These are phyloP conservation scores for Chaenodraco wilsoni DNA, from an alignment of 2,797 vertebrate species.

Conservation along the genomic window DNA sequence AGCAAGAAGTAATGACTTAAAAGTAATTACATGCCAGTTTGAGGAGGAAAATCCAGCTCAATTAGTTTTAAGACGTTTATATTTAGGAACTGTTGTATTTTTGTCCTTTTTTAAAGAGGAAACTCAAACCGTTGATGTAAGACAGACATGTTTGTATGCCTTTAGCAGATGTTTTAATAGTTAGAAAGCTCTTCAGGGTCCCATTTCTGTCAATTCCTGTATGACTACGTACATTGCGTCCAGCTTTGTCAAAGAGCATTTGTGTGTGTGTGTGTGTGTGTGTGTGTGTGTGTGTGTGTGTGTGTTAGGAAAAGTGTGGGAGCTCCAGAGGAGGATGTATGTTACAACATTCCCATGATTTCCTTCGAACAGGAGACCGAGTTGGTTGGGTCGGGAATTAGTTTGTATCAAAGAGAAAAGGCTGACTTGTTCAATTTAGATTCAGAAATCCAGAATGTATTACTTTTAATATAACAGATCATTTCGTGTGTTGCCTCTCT, in stretches of 20 bases:
- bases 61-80: slow-evolving; percentile 7
- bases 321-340: slow-evolving; percentile 58
- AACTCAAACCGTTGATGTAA: too few species aligned
- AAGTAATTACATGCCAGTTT: slow-evolving; percentile 30
- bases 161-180: slow-evolving; percentile 4
- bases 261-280: slow-evolving; percentile 14
- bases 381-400: slow-evolving; percentile 5
- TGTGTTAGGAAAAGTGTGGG: slow-evolving; percentile 49
- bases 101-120: slow-evolving; percentile 1
- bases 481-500: background rate
- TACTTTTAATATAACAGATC: background rate
- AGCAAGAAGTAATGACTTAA: slow-evolving; percentile 17
- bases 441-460: background rate
- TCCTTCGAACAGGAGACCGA: slow-evolving; percentile 28
- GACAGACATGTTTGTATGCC: too few species aligned
- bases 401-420: slow-evolving; percentile 11
- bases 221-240: background rate
- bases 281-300: slow-evolving; percentile 12
- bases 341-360: slow-evolving; percentile 53
- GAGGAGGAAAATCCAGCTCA: slow-evolving; percentile 19
- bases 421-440: too few species aligned
- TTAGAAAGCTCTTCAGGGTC: background rate
- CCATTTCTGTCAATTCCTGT: slow-evolving; percentile 9
- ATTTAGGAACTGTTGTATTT: slow-evolving; percentile 4
- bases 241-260: too few species aligned